Percentiles rank a stretch among this genome's conserved stretches.
Evolutionary conservation across 2,888 invertebrate genomes (phyloP).

Genomic region (Cylloceria caligata): DNA sequence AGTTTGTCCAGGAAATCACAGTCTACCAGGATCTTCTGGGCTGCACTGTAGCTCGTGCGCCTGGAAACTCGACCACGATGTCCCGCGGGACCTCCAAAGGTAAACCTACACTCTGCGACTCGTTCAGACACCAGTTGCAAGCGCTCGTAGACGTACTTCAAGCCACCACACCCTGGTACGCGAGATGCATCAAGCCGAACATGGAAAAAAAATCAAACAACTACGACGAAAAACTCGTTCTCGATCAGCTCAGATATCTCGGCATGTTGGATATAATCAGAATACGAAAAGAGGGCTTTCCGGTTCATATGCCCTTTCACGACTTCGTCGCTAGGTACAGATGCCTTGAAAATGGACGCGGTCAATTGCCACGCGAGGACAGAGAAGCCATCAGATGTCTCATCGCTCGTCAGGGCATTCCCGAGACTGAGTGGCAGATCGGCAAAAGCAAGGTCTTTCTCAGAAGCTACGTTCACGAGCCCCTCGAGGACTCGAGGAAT

Average conservation of each 20-base stretch:
- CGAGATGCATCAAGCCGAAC: conserved; percentile 97
- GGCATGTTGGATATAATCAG: conserved; percentile 97
- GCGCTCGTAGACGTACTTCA: conserved; percentile 95
- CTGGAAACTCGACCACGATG: conserved; percentile 85
- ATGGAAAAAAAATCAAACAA: conserved; percentile 92
- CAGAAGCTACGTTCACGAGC: conserved; percentile 92
- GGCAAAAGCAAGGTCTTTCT: conserved; percentile 95
- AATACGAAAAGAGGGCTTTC: conserved; percentile 95
- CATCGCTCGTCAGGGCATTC: conserved; percentile 88
- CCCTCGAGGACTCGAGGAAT: conserved; percentile 92
- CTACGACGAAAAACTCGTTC: conserved; percentile 92
- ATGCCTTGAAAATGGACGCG: conserved; percentile 86
- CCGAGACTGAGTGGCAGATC: conserved; percentile 94
- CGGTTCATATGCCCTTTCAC: conserved; percentile 92
- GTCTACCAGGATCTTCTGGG: conserved; percentile 84
- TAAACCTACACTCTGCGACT: conserved; percentile 95
- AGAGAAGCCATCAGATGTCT: conserved; percentile 85
- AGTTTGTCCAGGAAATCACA: conserved; percentile 92
- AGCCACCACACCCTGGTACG: conserved; percentile 96
- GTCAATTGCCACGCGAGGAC: conserved; percentile 80
- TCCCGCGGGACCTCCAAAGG: conserved; percentile 95
- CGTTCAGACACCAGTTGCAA: conserved; percentile 94
- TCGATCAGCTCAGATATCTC: conserved; percentile 95
- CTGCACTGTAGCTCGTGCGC: conserved; percentile 79
- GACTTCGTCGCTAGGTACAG: conserved; percentile 92